These are phyloP conservation scores for Peromyscus aztecus DNA, from an alignment of 2,797 vertebrate genomes.

Conservation along the genomic window DNA sequence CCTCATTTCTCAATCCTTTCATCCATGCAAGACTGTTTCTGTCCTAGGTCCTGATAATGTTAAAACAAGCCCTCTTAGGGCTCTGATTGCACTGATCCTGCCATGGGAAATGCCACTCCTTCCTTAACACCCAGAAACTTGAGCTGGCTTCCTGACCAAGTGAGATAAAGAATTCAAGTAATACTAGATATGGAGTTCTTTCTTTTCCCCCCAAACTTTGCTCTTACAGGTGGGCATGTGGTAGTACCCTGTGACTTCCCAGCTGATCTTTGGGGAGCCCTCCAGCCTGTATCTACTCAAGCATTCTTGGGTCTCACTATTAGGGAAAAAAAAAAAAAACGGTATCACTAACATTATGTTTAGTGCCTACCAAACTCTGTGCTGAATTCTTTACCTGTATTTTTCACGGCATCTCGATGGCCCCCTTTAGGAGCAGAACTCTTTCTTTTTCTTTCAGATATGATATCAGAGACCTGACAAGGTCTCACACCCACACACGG, in stretches of 20 bases:
- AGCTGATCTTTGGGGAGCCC: neutral
- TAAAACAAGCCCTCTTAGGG: neutral
- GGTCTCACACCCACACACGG: neutral
- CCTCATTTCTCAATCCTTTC: constrained; percentile 25
- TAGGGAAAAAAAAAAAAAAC: neutral
- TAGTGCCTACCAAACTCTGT: neutral
- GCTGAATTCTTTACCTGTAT: constrained; percentile 3
- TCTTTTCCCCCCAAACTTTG: neutral
- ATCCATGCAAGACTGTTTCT: neutral
- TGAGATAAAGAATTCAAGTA: constrained; percentile 54
- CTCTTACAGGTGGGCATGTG: neutral
- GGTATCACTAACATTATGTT: neutral
- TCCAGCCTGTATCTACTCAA: neutral
- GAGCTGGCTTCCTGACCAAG: neutral
- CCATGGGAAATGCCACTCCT: neutral
- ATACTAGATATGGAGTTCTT: neutral
- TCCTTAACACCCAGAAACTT: neutral
- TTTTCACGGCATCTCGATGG: neutral
- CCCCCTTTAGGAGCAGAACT: neutral
- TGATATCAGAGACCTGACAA: neutral
- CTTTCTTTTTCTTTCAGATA: neutral
- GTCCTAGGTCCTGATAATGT: neutral
- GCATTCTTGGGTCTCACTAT: neutral
- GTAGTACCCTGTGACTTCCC: neutral
- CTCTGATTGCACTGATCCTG: neutral